Evolutionary conservation across 2,888 invertebrate genomes (phyloP), one percentile per base, ranked within the genome.

Genomic region (Pandemis corylana): DNA sequence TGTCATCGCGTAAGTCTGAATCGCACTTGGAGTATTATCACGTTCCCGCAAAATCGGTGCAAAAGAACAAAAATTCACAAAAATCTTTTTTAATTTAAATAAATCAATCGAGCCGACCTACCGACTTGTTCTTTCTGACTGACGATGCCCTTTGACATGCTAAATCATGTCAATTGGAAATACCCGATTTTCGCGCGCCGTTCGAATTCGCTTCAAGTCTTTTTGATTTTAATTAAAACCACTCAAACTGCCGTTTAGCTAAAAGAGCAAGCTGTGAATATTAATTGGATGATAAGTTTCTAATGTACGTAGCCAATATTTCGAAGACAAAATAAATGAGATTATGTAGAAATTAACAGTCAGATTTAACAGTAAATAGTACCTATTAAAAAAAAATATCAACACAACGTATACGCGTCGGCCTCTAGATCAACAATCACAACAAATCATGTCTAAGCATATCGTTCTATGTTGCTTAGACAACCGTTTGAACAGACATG

Each of bases 131-230:
- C 46, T 64, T 64, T 46, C 46, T 44, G 64, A 44, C 46, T 44
- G 64, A 15, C 64, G 46, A 46, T 12, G 15, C 13, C 20, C 64
- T 64, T 64, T 64, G 64, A 64, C 64, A 64, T 64, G 64, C 64
- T 46, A 72, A 72, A 67, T 56, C 61, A 67, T 72, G 42, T 61
- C 66, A 61, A 67, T 67, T 67, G 51, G 42, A 61, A 66, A 12
- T 13, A 10, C 44, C 20, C 64, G 66, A 20, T 72, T 51, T 61
- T 71, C 64, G 71, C 67, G 61, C 67, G 61, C 61, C 61, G 66
- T 49, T 49, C 51, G n/a, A 49, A 67, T 67, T 62, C 51, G 42
- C 44, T 36, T 51, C 51, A 63, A 15, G 41, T 20, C 20, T 49
- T 51, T 64, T 64, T 64, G 59, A 59, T 64, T 64, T 64, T 46